A percentile compares a stretch with the other conserved stretches of the same genome.
phyloP scores from a whole-genome alignment of 1,140 invertebrate genomes.

The Drosophila tropicalis region DNA sequence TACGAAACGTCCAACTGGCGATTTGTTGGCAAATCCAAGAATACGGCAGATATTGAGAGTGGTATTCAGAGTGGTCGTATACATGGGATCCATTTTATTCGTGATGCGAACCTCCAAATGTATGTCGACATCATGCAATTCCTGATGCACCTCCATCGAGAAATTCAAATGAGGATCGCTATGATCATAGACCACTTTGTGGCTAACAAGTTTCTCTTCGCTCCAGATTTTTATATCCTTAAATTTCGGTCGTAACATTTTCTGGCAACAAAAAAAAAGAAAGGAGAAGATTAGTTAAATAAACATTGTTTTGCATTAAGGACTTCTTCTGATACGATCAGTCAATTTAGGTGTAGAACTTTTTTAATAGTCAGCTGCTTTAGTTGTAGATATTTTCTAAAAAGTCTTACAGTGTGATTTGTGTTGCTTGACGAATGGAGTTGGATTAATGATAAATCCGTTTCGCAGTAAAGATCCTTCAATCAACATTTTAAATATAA shows the following conservation, averaged over 20 bases:
- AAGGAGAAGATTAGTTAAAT: too few species aligned
- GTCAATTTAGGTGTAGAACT: too few species aligned
- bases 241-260: conserved; percentile 78
- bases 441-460: too few species aligned
- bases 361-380: too few species aligned
- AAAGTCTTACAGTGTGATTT: too few species aligned
- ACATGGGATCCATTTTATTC: conserved; percentile 66
- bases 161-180: conserved; percentile 76
- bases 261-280: conserved; percentile 40
- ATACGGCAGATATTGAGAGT: conserved; percentile 73
- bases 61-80: conserved; percentile 56
- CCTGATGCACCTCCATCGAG: conserved; percentile 69
- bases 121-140: conserved; percentile 62
- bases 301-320: too few species aligned
- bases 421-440: too few species aligned
- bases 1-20: conserved; percentile 67
- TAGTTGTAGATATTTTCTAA: too few species aligned
- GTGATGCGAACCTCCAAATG: conserved; percentile 57
- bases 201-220: conserved; percentile 67
- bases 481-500: too few species aligned
- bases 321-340: too few species aligned
- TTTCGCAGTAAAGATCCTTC: too few species aligned
- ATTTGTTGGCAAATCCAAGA: conserved; percentile 59
- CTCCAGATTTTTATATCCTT: conserved; percentile 74
- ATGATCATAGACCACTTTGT: conserved; percentile 64